Evolutionary conservation across 2,797 vertebrate species (phyloP).

Genomic region (Anguilla marmorata): DNA sequence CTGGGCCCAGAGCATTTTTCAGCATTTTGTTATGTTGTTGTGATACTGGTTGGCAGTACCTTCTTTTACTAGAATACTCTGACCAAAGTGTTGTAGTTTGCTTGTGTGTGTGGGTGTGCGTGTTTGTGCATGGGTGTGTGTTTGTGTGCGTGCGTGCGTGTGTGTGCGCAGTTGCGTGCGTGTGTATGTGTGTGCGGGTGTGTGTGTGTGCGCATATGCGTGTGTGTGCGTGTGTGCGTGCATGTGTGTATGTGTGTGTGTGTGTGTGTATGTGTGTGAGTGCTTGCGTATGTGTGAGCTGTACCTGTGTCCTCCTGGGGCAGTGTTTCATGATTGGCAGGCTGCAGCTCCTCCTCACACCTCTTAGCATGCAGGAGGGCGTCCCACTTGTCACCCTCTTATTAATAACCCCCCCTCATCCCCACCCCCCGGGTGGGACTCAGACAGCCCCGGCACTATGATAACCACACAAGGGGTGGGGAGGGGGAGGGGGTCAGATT

Average conservation of each 20-base stretch:
- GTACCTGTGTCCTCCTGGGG: background rate
- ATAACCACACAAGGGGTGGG: slow-evolving; percentile 55
- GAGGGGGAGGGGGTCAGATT: slow-evolving; percentile 57
- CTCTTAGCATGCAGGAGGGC: slow-evolving; percentile 64
- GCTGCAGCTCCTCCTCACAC: slow-evolving; percentile 46
- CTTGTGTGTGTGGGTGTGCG: too few species aligned
- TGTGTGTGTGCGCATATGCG: too few species aligned
- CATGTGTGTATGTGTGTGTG: background rate
- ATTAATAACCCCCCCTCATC: slow-evolving; percentile 61
- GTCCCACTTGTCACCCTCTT: slow-evolving; percentile 60
- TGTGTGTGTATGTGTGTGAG: background rate
- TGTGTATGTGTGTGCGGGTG: background rate
- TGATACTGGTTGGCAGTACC: background rate
- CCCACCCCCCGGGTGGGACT: slow-evolving; percentile 11
- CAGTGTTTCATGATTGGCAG: background rate
- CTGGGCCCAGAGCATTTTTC: background rate
- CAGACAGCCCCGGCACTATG: slow-evolving; percentile 57
- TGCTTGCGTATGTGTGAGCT: slow-evolving; percentile 5
- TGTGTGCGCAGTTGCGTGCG: background rate
- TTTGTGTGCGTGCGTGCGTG: background rate
- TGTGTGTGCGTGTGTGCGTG: background rate
- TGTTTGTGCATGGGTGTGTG: too few species aligned
- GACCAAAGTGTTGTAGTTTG: background rate
- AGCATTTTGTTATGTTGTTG: background rate
- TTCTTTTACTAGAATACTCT: background rate